Base-by-base conservation (phyloP, 2,113 vertebrate genomes). In the Cinclus cinclus region DNA sequence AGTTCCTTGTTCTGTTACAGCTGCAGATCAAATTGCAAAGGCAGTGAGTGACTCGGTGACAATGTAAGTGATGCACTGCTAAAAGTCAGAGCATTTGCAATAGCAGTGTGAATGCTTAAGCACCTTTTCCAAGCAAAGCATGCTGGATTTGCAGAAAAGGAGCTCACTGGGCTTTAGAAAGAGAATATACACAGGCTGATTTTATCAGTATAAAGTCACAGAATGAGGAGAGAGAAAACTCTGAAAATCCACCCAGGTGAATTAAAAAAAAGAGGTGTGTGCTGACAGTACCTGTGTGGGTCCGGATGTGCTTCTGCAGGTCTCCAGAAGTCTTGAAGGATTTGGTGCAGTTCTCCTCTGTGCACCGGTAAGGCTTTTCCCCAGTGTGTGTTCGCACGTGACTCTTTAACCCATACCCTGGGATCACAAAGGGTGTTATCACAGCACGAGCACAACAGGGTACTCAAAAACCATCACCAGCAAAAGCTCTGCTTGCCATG, bases 281-380 rank as follows among this genome's bases (percentile, higher is more conserved):
- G 56, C 23, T 52, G 30, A 4, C 6, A 52, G 35, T 97, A 99
- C 99, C 99, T 98, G 99, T 99, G 90, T 99, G 99, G 68, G 99
- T 99, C 79, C 99, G 97, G 18, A 99, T 99, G 95, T 99, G 99
- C 97, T 99, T 99, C 94, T 99, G 99, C 62, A 99, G 98, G 95
- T 99, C 99, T 95, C 99, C 99, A 21, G 99, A 99, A 31, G 99
- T 99, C 98, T 99, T 99, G 95, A 99, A 99, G 63, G 99, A 99
- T 63, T 99, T 99, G 94, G 98, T 98, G 97, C 99, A 99, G 92
- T 99, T 99, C 53, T 99, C 94, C 92, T 99, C 99, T 46, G 99
- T 99, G 98, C 99, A 99, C 73, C 98, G 97, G 75, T 99, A 99
- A 50, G 99, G 99, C 98, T 99, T 99, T 97, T 99, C 99, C 69